Evolutionary conservation across 2,113 vertebrate species (phyloP), one percentile per base, ranked within the genome.

Genomic region (Poeciliopsis retropinna): DNA sequence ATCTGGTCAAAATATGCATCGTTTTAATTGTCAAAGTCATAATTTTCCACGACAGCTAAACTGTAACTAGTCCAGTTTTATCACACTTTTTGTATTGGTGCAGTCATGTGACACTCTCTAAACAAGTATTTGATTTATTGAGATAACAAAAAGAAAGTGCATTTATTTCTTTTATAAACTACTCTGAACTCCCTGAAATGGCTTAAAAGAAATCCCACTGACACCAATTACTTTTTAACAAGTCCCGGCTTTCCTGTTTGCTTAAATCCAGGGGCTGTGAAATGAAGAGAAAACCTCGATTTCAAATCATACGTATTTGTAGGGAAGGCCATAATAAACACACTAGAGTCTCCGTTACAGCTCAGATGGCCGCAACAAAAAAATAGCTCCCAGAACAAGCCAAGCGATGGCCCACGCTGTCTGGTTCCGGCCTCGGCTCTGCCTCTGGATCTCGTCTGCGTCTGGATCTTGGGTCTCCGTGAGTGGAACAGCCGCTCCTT

Each of bases 21-120:
- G 92, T 92, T 70, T 88, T 90, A 79, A n/a, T 73, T 65, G 22
- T 37, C 80, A 80, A 75, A 60, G 70, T 63, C 73, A 72, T 86
- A 84, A 83, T 85, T 86, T 78, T 83, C 62, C 83, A 37, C 10
- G 0, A 37, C 10, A 37, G 34, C 75, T 81, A 76, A 81, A 85
- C 73, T 69, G 67, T 82, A 81, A 89, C 92, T 88, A 82, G 37
- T 75, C 74, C 70, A 61, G 67, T 75, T 34, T 71, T 8, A 51
- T 61, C 78, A 71, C 80, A 77, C 37, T 4, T 80, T 51, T 75
- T n/a, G 51, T 44, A 19, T 29, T 29, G 47, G 47, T 44, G 32
- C 22, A 70, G 51, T 60, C 60, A 73, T 31, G 70, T 75, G 54
- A 76, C n/a, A 13, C 22, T 28, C 30, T 13, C n/a, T 25, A n/a